These are phyloP conservation scores for Macaria liturata DNA, from an alignment of 2,888 invertebrate species.

Conservation along the genomic window DNA sequence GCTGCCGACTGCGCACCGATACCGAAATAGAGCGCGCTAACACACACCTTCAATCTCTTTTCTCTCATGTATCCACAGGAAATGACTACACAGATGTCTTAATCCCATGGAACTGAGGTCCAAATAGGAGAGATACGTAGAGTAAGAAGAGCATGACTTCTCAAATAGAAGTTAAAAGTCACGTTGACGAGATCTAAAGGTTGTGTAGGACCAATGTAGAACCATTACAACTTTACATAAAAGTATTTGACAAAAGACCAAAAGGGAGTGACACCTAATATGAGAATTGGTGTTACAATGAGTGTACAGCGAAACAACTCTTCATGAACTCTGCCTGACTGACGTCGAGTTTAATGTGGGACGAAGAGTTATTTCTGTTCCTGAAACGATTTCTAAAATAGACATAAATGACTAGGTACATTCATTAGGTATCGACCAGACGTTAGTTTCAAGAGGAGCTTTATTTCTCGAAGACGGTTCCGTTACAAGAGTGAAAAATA, in stretches of 20 bases:
- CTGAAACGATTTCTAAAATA: slow-evolving; percentile 16
- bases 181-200: too few relatives aligned
- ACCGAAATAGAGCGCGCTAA: slow-evolving; percentile 76
- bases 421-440: slow-evolving; percentile 13
- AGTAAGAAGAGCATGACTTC: too few relatives aligned
- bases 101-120: too few relatives aligned
- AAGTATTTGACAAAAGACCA: too few relatives aligned
- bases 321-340: slow-evolving; percentile 13
- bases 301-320: slow-evolving; percentile 5
- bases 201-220: too few relatives aligned
- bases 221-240: too few relatives aligned
- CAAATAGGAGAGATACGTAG: too few relatives aligned
- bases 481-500: slow-evolving; percentile 60
- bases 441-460: slow-evolving; percentile 5
- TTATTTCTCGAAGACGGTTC: slow-evolving; percentile 20
- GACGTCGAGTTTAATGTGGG: slow-evolving; percentile 14
- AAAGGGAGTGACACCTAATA: too few relatives aligned
- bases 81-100: too few relatives aligned
- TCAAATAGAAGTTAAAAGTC: too few relatives aligned
- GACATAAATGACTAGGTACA: slow-evolving; percentile 13
- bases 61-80: slow-evolving; percentile 10
- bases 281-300: not conserved
- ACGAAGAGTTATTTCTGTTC: slow-evolving; percentile 17
- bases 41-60: slow-evolving; percentile 53
- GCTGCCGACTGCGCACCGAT: slow-evolving; percentile 77